phyloP scores from a whole-genome alignment of 1,140 invertebrate species.

The Carposina sasakii region DNA sequence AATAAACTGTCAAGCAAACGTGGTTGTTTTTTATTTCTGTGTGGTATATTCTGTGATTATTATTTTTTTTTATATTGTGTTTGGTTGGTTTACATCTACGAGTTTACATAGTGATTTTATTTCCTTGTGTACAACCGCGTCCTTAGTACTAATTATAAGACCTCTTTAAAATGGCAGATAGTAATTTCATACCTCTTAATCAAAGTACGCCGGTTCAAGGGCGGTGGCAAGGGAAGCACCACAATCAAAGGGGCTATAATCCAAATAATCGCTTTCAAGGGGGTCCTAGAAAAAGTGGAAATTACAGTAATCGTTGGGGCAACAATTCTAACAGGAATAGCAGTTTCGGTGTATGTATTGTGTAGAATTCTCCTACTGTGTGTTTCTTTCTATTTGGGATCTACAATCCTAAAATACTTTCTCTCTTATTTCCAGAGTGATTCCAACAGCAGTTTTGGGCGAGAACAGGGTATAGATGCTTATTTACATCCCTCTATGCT shows the following conservation, averaged over 20 bases:
- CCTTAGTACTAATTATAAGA: too few relatives aligned
- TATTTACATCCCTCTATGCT: conserved; percentile 60
- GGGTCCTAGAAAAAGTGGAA: conserved; percentile 24
- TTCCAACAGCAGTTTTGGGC: conserved; percentile 39
- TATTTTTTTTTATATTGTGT: too few relatives aligned
- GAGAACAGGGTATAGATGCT: conserved; percentile 47
- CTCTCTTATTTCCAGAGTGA: conserved; percentile 45
- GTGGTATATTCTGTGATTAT: too few relatives aligned
- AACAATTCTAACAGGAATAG: conserved; percentile 44
- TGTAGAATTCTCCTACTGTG: conserved; percentile 7
- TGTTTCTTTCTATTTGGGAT: not conserved
- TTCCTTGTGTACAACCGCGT: too few relatives aligned
- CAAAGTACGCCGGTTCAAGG: conserved; percentile 55
- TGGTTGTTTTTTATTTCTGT: too few relatives aligned
- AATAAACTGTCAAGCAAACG: too few relatives aligned
- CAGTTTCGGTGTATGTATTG: conserved; percentile 41
- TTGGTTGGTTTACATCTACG: too few relatives aligned
- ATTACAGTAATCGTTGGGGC: conserved; percentile 34
- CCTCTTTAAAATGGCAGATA: too few relatives aligned
- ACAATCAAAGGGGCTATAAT: conserved; percentile 24
- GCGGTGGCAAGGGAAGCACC: conserved; percentile 35
- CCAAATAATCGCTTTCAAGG: conserved; percentile 36
- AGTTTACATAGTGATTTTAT: too few relatives aligned
- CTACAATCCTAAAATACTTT: not conserved
- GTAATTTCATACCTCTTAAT: conserved; percentile 58